Evolutionary conservation across 2,113 vertebrate genomes (phyloP), one percentile per base, ranked within the genome.

Genomic region (Merops nubicus): DNA sequence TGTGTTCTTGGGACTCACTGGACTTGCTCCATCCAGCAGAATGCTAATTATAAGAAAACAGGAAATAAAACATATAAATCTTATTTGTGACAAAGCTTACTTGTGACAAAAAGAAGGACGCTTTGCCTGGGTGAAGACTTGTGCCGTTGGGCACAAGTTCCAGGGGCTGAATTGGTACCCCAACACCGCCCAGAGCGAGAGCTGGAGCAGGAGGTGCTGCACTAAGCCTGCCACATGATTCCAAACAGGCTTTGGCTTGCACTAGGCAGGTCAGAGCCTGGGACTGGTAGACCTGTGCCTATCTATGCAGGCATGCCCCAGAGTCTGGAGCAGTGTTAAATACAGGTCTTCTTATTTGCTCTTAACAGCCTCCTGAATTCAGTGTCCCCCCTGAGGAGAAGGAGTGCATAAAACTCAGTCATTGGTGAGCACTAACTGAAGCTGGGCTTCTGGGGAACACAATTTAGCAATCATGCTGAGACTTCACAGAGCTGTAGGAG

Each of bases 111-210:
- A 79, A n/a, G n/a, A 56, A 45, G 5, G 31, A 17, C 0, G 0
- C 25, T 74, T 72, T 56, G 33, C 26, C 23, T 8, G 38, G 8
- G 68, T 18, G 34, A 76, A 65, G 64, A 38, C n/a, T n/a, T n/a
- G n/a, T 11, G 14, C 8, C 6, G 2, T 10, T 26, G 51, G 25
- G 6, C 8, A 2, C 4, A 3, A 0, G 1, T 50, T 22, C 25
- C 9, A 59, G 34, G 20, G 57, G 38, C 51, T 17, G 25, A 50
- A 45, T 42, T 0, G 8, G 43, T 9, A 15, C 23, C n/a, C 5
- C 0, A 0, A 6, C 15, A 5, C 15, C 18, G 20, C 17, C n/a
- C n/a, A 0, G 5, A 25, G n/a, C 0, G 2, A 2, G 4, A 50
- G 43, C 14, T 40, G 3, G 57, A 19, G 68, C 2, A 0, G 34